Percentiles rank a stretch among this genome's conserved stretches.
These are phyloP conservation scores for Monochamus alternatus DNA, from an alignment of 2,888 invertebrate genomes.

Conservation along the genomic window DNA sequence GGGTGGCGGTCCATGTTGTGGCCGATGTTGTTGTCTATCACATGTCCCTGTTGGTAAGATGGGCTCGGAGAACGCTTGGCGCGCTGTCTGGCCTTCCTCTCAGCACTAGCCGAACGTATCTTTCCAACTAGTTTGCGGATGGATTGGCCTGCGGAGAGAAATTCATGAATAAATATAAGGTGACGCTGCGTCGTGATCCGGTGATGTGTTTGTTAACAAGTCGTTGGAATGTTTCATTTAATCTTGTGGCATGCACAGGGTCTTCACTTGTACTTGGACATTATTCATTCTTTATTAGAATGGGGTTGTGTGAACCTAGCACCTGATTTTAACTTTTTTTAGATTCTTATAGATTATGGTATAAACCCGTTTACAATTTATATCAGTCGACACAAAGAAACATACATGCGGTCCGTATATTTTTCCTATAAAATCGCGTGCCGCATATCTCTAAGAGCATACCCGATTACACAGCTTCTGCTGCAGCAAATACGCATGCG, in stretches of 20 bases:
- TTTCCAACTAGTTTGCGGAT: constrained; percentile 88
- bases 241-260: constrained; percentile 10
- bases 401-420: no score
- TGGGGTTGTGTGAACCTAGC: no score
- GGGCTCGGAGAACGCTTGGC: constrained; percentile 75
- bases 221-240: constrained; percentile 19
- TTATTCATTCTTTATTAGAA: no score
- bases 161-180: constrained; percentile 33
- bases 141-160: constrained; percentile 79
- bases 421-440: no score
- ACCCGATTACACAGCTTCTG: no score
- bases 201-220: constrained; percentile 24
- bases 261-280: no score
- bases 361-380: no score
- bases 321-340: no score
- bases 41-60: constrained; percentile 75
- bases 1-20: constrained; percentile 59
- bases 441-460: no score
- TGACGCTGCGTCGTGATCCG: constrained; percentile 29
- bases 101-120: constrained; percentile 83
- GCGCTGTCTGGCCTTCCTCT: constrained; percentile 74
- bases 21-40: constrained; percentile 73
- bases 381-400: no score
- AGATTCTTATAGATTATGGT: no score
- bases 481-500: no score